Base-by-base conservation (phyloP, 2,888 invertebrate species). In the Hypsopygia costalis region DNA sequence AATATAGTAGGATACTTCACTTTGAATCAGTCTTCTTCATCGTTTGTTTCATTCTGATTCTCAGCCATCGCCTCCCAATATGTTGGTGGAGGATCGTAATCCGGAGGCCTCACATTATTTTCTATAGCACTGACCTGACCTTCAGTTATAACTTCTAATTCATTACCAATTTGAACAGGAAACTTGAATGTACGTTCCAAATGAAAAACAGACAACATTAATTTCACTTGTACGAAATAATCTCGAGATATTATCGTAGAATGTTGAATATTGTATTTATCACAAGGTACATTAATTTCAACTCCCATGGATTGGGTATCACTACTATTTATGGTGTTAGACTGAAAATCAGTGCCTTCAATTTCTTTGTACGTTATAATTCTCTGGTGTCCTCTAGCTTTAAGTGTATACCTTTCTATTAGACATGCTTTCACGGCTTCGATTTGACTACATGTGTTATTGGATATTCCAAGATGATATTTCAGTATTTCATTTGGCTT, bases 51-150 rank as follows among this genome's bases (percentile, higher is more conserved):
- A 1, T 9, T 29, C 9, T 1, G 5, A 5, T 8, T 9, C 1
- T 31, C 12, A 12, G 3, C 11, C 47, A 51, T 48, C 1, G 40
- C 41, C 36, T 51, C 46, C 41, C 38, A 48, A 37, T 51, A 54
- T 1, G 49, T 42, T 2, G 48, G 51, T 7, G 51, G 53, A 7
- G 42, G 29, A 6, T 45, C 47, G 10, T 25, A 16, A 2, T 11
- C 21, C n/a, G 32, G 6, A 31, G 9, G 8, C 21, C 1, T 28
- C 25, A 30, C 21, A 25, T 28, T 31, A 21, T 36, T 38, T 22
- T 39, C 33, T 11, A 33, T 6, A 5, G n/a, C n/a, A 4, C 25
- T 25, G 5, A 25, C n/a, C 1, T 25, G 3, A n/a, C 25, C 2
- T n/a, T 25, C 25, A 11, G 11, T 5, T 11, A 11, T 11, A 10